These are phyloP conservation scores for Tenthredo distinguenda DNA, from an alignment of 2,888 invertebrate species.

Conservation along the genomic window DNA sequence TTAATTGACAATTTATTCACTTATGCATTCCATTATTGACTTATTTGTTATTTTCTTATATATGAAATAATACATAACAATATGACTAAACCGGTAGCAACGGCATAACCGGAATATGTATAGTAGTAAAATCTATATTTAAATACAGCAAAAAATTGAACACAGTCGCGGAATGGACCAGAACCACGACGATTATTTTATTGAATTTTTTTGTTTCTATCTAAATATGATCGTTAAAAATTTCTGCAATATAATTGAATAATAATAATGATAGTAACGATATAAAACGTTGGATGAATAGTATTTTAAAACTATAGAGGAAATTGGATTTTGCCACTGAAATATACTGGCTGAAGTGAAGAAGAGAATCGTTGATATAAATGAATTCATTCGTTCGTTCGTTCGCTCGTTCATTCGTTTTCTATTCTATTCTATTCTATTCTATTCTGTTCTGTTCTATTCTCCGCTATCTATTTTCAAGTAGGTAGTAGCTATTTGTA, in stretches of 20 bases:
- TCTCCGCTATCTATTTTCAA: conserved; percentile 28
- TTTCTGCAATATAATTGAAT: not conserved
- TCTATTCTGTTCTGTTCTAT: conserved; percentile 15
- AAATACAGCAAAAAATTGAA: not conserved
- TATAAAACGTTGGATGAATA: not conserved
- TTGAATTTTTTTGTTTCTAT: not conserved
- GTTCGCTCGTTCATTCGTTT: conserved; percentile 7
- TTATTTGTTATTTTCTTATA: not conserved
- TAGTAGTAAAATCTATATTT: not conserved
- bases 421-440: not conserved
- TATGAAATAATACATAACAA: not conserved
- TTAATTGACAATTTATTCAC: not conserved
- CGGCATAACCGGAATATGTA: not conserved
- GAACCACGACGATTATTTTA: not conserved
- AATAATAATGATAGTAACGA: not conserved
- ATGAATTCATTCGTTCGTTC: conserved; percentile 4
- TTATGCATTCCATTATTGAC: not conserved
- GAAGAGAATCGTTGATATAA: conserved; percentile 23
- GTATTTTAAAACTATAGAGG: not conserved
- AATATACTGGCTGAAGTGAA: not conserved
- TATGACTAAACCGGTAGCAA: not conserved
- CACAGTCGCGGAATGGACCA: not conserved
- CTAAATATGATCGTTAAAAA: not conserved
- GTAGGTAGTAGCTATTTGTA: not conserved
- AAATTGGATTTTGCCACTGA: not conserved